phyloP scores from a whole-genome alignment of 2,113 vertebrate genomes.

The Caranx ignobilis region DNA sequence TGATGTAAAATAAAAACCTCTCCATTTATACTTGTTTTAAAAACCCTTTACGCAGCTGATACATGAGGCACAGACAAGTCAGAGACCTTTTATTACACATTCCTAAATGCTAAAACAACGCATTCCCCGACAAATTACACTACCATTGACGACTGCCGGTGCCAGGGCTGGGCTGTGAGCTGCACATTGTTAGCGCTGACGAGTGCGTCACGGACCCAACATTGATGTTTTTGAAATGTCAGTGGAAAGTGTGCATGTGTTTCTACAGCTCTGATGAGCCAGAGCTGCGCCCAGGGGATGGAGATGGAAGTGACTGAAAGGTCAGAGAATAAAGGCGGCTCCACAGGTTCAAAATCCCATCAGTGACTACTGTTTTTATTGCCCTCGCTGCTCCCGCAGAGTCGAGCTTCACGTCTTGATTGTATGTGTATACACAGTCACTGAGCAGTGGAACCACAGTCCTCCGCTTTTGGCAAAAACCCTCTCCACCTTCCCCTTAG shows the following conservation, averaged over 20 bases:
- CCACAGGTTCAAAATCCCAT: conserved; percentile 34
- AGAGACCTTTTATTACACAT: conserved; percentile 11
- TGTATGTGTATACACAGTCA: conserved; percentile 37
- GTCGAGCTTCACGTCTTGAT: conserved; percentile 14
- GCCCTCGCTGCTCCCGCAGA: conserved; percentile 27
- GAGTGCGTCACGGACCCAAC: conserved; percentile 27
- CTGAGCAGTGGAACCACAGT: conserved; percentile 49
- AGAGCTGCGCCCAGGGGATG: conserved; percentile 19
- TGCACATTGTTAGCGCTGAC: conserved; percentile 28
- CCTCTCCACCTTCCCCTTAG: neutral
- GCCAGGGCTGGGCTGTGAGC: conserved; percentile 22
- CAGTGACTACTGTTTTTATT: conserved; percentile 53
- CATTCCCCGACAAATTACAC: conserved; percentile 30
- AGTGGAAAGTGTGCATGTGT: conserved; percentile 58
- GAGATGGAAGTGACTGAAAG: conserved; percentile 48
- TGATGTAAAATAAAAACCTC: neutral
- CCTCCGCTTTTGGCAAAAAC: conserved; percentile 52
- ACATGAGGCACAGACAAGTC: neutral
- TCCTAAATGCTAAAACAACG: conserved; percentile 40
- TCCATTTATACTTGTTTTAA: conserved; percentile 1
- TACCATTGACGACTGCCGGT: conserved; percentile 19
- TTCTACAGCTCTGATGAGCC: conserved; percentile 56
- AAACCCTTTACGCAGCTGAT: conserved; percentile 1
- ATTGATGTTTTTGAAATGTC: conserved; percentile 52
- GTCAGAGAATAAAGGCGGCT: conserved; percentile 42